Base-by-base conservation (phyloP, 2,888 invertebrate species). In the Chesias legatella region DNA sequence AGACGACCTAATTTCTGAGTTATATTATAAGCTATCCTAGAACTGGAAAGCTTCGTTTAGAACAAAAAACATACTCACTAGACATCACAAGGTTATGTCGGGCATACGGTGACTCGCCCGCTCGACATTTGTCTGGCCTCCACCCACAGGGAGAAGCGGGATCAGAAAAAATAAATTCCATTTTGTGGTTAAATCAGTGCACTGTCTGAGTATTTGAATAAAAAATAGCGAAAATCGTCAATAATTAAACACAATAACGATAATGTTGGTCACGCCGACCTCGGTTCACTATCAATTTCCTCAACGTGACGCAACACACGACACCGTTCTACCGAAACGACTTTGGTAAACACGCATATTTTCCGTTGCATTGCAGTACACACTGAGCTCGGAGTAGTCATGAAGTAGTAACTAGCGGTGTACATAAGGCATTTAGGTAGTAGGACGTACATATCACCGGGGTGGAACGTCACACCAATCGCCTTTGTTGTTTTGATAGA, bases 381-480 rank as follows among this genome's bases (percentile, higher is more conserved):
- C 86, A 88, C 88, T 88, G 88, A 88, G 86, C 86, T 85, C 86
- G 72, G 84, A 86, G 86, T 84, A 86, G 86, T 85, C 86, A 86
- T 86, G 88, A 82, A 88, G 86, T 83, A 85, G 86, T 88, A 79
- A 88, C 88, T 86, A 85, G 85, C 81, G 74, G 79, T 82, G 85
- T 88, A 88, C 88, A 88, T 88, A 86, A 88, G 88, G 88, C 88
- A 86, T 88, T 88, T 88, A 88, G 88, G 85, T 88, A 85, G 82
- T 86, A 86, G 82, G 84, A 79, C 84, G 83, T 85, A 84, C 80
- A 86, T 85, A 88, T 86, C 84, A 83, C 82, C 85, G 86, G 86
- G 86, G 86, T 84, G 80, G 81, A 82, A 84, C 86, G 88, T 86
- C 86, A 86, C 85, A 80, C 86, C 88, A 85, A 88, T 86, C 86